phyloP scores from a whole-genome alignment of 1,140 invertebrate genomes.

The Sycobia sp. region DNA sequence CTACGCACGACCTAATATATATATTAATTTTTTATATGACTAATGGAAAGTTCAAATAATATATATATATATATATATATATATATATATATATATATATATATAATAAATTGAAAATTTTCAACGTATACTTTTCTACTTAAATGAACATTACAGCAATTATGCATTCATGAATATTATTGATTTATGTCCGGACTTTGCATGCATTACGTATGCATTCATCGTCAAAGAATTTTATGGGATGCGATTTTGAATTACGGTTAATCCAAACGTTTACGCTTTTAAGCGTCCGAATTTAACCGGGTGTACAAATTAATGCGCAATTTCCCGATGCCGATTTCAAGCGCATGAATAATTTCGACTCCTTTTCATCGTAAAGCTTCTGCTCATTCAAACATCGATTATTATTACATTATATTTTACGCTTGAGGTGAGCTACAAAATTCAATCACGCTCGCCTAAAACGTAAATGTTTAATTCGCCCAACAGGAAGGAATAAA shows the following conservation, averaged over 20 bases:
- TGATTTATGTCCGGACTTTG: too few relatives aligned
- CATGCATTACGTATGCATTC: neutral
- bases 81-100: too few relatives aligned
- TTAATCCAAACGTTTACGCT: neutral
- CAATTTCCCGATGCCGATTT: slow-evolving; percentile 2
- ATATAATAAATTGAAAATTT: too few relatives aligned
- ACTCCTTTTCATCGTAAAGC: neutral
- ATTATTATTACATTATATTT: slow-evolving; percentile 9
- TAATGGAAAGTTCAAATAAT: too few relatives aligned
- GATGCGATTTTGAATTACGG: slow-evolving; percentile 5
- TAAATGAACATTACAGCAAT: too few relatives aligned
- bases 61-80: too few relatives aligned
- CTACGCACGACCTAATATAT: too few relatives aligned
- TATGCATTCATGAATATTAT: too few relatives aligned
- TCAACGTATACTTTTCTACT: too few relatives aligned
- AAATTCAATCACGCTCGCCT: slow-evolving; percentile 1
- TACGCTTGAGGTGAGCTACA: neutral
- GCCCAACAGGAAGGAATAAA: too few relatives aligned
- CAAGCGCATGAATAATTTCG: slow-evolving; percentile 12
- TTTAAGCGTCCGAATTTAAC: too few relatives aligned
- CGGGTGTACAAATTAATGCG: slow-evolving; percentile 8
- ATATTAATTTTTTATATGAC: too few relatives aligned
- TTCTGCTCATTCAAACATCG: slow-evolving; percentile 16
- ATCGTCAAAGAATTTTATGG: neutral
- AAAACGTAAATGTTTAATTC: slow-evolving; percentile 2